These are phyloP conservation scores for Enteromius anoplus DNA, from an alignment of 2,797 vertebrate genomes.

Conservation along the genomic window DNA sequence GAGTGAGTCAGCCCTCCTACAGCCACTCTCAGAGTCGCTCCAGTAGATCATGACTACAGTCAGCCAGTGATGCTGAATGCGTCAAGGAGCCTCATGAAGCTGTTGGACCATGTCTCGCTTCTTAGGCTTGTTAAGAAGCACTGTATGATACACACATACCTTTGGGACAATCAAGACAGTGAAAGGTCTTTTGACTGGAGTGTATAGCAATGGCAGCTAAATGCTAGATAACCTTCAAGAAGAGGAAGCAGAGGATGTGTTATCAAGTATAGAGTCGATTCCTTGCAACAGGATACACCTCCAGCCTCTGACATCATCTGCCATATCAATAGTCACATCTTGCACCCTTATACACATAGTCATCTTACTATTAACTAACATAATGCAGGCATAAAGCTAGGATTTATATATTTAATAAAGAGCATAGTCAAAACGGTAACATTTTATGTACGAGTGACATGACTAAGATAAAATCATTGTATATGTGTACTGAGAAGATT, in stretches of 20 bases:
- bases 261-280: not conserved
- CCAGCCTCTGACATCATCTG: slow-evolving; percentile 8
- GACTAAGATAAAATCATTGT: not conserved
- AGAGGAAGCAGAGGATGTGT: slow-evolving; percentile 12
- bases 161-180: too few relatives aligned
- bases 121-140: not conserved
- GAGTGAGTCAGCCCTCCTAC: slow-evolving; percentile 45
- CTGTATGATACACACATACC: not conserved
- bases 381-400: not conserved
- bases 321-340: slow-evolving; percentile 1
- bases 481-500: not conserved
- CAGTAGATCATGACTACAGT: not conserved
- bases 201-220: slow-evolving; percentile 11
- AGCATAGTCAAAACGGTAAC: not conserved
- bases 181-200: not conserved
- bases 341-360: not conserved
- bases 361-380: not conserved
- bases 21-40: not conserved
- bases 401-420: not conserved
- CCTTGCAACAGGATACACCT: not conserved
- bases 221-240: not conserved
- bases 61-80: not conserved
- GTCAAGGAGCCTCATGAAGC: not conserved
- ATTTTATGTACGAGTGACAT: not conserved
- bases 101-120: not conserved